Evolutionary conservation across 2,113 vertebrate genomes (phyloP).

Genomic region (Romanogobio albipinnatus): DNA sequence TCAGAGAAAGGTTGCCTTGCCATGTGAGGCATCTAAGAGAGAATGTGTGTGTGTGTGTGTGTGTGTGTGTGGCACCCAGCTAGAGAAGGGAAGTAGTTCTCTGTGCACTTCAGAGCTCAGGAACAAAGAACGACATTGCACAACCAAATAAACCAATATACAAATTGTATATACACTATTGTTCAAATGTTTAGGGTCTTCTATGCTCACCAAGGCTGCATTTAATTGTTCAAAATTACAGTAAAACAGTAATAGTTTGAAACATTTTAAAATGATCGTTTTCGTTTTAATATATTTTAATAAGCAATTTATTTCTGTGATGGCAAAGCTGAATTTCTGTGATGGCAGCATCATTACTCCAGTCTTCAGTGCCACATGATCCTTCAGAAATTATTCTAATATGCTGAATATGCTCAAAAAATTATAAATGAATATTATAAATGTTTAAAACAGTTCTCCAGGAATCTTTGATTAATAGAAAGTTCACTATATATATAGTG

Average conservation of each 20-base stretch:
- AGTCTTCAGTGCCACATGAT: neutral
- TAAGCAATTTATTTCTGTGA: neutral
- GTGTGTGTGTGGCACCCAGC: neutral
- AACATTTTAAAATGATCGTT: neutral
- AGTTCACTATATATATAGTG: too few species aligned
- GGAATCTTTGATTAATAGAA: too few species aligned
- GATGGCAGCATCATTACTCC: neutral
- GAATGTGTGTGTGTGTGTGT: neutral
- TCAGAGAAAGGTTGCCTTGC: slow-evolving; percentile 51
- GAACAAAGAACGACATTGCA: neutral
- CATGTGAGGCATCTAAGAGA: neutral
- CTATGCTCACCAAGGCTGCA: neutral
- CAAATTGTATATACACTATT: neutral
- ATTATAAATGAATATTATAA: neutral
- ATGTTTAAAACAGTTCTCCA: neutral
- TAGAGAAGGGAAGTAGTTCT: neutral
- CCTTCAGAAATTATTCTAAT: neutral
- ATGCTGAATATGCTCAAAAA: neutral
- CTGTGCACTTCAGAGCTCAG: neutral
- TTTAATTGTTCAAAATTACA: neutral
- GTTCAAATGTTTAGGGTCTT: neutral
- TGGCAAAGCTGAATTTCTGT: neutral
- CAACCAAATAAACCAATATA: neutral
- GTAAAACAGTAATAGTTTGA: neutral
- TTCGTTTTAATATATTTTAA: neutral